Base-by-base conservation (phyloP, 2,797 vertebrate species). In the Scolopax bukidnonensis region DNA sequence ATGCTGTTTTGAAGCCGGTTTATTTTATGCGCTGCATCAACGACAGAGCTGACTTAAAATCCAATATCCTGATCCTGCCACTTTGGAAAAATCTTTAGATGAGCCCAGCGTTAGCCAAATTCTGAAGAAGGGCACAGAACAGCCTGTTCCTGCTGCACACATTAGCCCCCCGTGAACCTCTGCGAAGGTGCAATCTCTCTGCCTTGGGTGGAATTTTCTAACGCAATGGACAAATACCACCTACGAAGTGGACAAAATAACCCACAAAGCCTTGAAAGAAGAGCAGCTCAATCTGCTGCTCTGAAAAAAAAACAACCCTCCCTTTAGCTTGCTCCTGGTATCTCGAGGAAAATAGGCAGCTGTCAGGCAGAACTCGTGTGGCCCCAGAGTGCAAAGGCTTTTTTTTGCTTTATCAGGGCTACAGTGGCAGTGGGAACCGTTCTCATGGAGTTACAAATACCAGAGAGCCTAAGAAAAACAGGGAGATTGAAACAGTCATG, bases 401-500 rank as follows among this genome's bases (percentile, higher is more conserved):
- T 92, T 36, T 93, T 95, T 96, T 96, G 96, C 95, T 95, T 93
- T 87, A 69, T 90, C 82, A 70, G 93, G 93, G 88, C 95, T 92
- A 86, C 84, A 83, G 74, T 81, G 95, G 96, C 95, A 95, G 95
- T 97, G 92, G 95, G 93, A 96, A 91, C 93, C 90, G 43, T 75
- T 93, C 92, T 75, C 71, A 7, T 76, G 9, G 15, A 92, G 81
- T 85, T 94, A 96, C 93, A 97, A 97, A 97, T 30, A 71, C 91
- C 86, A 90, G 91, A 91, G 41, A 95, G 90, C 81, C 90, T 95
- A 95, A 95, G 94, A 96, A 96, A 96, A 97, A 78, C 75, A 91
- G 92, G 95, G 96, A 95, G 94, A 84, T 93, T 68, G 65, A 95
- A 96, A 97, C 93, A 95, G 89, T 97, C 95, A 60, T 94, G 47